Conservation (phyloP, 2,888 invertebrate genomes). For the Crioceris asparagi region DNA sequence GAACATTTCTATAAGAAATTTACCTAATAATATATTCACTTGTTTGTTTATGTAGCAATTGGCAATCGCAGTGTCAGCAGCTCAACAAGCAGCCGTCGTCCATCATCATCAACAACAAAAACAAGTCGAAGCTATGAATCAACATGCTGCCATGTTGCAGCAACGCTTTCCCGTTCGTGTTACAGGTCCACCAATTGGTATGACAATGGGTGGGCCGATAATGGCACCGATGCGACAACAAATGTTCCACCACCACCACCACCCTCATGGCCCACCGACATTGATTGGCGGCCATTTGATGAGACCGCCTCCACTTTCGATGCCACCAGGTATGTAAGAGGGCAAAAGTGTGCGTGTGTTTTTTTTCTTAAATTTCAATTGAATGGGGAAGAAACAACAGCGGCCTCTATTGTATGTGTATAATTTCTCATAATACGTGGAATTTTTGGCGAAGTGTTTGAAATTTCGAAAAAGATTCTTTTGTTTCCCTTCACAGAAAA, state of each 20-base stretch:
- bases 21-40: too few relatives aligned
- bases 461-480: too few relatives aligned
- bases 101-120: conserved; percentile 31
- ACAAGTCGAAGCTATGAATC: conserved; percentile 35
- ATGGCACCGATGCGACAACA: conserved; percentile 39
- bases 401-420: too few relatives aligned
- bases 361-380: too few relatives aligned
- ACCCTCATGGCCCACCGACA: conserved; percentile 41
- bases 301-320: conserved; percentile 52
- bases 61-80: conserved; percentile 40
- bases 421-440: too few relatives aligned
- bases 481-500: too few relatives aligned
- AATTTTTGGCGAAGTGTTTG: too few relatives aligned
- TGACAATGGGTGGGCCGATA: conserved; percentile 43
- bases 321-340: conserved; percentile 49
- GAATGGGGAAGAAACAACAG: too few relatives aligned
- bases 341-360: too few relatives aligned
- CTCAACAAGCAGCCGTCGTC: conserved; percentile 39
- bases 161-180: conserved; percentile 36
- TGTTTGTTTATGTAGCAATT: conserved; percentile 22
- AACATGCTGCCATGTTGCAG: conserved; percentile 37
- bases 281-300: conserved; percentile 49
- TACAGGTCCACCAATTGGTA: conserved; percentile 36
- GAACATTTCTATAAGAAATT: too few relatives aligned
- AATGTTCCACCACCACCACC: conserved; percentile 36